These are phyloP conservation scores for Thalassophryne amazonica DNA, from an alignment of 2,797 vertebrate genomes.

Conservation along the genomic window DNA sequence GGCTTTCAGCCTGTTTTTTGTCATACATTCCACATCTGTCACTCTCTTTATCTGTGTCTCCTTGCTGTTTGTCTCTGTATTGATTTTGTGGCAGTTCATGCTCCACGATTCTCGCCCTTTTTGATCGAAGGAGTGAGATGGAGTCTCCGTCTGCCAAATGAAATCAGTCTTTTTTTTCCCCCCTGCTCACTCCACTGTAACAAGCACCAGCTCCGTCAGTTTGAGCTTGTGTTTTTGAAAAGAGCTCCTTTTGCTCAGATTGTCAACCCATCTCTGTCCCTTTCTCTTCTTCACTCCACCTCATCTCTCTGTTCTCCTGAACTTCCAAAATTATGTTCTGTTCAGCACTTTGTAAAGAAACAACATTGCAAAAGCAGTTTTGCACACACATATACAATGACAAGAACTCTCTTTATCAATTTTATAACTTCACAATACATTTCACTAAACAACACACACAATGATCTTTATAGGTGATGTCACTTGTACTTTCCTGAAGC, in stretches of 20 bases:
- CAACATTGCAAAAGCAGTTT: conserved; percentile 15
- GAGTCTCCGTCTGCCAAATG: conserved; percentile 69
- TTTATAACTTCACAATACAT: too few relatives aligned
- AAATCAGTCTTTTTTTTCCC: conserved; percentile 69
- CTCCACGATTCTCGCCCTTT: conserved; percentile 66
- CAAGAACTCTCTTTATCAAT: too few relatives aligned
- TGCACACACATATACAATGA: background rate
- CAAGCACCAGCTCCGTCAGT: conserved; percentile 62
- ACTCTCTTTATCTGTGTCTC: conserved; percentile 59
- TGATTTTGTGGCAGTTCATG: conserved; percentile 68
- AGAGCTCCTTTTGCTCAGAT: conserved; percentile 72
- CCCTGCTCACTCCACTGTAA: conserved; percentile 36
- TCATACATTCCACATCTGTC: conserved; percentile 31
- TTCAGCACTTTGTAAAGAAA: conserved; percentile 26
- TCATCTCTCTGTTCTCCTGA: conserved; percentile 1
- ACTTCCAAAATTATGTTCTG: conserved; percentile 26
- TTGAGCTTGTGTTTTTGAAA: conserved; percentile 75
- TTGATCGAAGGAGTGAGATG: conserved; percentile 72
- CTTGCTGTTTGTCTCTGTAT: conserved; percentile 69
- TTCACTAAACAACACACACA: too few relatives aligned
- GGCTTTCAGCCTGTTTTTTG: conserved; percentile 19
- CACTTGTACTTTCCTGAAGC: too few relatives aligned
- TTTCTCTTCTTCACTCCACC: conserved; percentile 31
- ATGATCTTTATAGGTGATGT: too few relatives aligned
- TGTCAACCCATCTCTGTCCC: conserved; percentile 50